Evolutionary conservation across 2,113 vertebrate genomes (phyloP).

Genomic region (Antennarius striatus): DNA sequence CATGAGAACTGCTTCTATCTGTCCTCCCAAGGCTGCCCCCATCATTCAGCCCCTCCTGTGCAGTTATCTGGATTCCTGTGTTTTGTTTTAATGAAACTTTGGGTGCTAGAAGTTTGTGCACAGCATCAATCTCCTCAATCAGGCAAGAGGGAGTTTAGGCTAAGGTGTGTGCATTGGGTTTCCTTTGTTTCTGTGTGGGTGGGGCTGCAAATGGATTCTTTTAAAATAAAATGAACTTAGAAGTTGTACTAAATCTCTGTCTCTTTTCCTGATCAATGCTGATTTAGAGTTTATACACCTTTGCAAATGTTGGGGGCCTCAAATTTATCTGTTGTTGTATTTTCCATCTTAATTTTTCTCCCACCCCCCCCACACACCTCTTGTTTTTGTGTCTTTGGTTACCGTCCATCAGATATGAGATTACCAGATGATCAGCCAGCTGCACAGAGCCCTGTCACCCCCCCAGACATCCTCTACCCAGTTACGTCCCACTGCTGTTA

Average conservation of each 20-base stretch:
- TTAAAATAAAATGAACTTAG: slow-evolving; percentile 20
- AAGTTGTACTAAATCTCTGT: slow-evolving; percentile 14
- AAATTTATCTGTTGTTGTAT: slow-evolving; percentile 20
- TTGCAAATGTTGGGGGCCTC: slow-evolving; percentile 5
- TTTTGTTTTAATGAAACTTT: slow-evolving; percentile 67
- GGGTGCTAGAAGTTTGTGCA: slow-evolving; percentile 58
- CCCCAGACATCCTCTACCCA: not conserved
- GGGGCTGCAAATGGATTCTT: slow-evolving; percentile 4
- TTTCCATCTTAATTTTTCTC: slow-evolving; percentile 13
- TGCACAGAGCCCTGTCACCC: slow-evolving; percentile 45
- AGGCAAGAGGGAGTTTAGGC: slow-evolving; percentile 43
- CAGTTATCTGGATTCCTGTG: slow-evolving; percentile 61
- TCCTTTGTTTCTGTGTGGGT: slow-evolving; percentile 5
- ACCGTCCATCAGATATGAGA: slow-evolving; percentile 26
- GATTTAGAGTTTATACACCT: not conserved
- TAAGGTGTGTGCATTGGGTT: slow-evolving; percentile 28
- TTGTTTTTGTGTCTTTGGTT: not conserved
- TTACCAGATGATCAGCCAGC: slow-evolving; percentile 27
- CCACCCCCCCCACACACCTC: not conserved
- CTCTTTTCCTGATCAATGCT: not conserved
- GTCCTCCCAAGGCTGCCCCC: slow-evolving; percentile 72
- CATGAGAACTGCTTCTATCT: slow-evolving; percentile 61
- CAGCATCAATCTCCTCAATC: slow-evolving; percentile 69
- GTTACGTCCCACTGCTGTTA: slow-evolving; percentile 4
- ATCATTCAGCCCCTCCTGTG: slow-evolving; percentile 53